Conservation (phyloP, 2,888 invertebrate species). For the Philereme transversata region DNA sequence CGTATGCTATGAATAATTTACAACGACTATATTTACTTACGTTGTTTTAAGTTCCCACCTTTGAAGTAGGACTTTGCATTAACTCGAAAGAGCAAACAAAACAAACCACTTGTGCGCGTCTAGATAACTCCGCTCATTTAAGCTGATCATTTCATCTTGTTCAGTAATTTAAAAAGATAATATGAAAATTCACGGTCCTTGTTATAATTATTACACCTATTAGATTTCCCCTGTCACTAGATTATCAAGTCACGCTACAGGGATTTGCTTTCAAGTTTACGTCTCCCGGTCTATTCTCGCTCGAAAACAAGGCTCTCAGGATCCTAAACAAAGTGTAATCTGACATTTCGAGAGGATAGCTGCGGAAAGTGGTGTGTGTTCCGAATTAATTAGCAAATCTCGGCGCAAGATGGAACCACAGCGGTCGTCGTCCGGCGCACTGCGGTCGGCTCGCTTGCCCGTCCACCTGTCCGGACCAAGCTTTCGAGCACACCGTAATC, state of each 20-base stretch:
- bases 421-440: constrained; percentile 45
- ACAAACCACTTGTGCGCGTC: neutral
- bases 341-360: constrained; percentile 39
- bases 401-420: constrained; percentile 59
- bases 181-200: constrained; percentile 21
- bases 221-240: constrained; percentile 21
- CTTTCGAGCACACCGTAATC: constrained; percentile 54
- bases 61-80: constrained; percentile 15
- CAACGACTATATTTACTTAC: constrained; percentile 26
- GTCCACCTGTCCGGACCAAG: constrained; percentile 60
- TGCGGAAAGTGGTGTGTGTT: constrained; percentile 51
- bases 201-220: constrained; percentile 23
- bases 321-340: constrained; percentile 29
- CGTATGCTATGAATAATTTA: constrained; percentile 37
- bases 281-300: constrained; percentile 28
- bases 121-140: constrained; percentile 7
- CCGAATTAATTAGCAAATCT: constrained; percentile 71
- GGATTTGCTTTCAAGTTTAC: constrained; percentile 52
- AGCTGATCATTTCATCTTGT: constrained; percentile 3
- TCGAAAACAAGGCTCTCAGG: constrained; percentile 27
- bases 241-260: constrained; percentile 39
- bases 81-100: constrained; percentile 7
- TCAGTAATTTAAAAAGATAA: constrained; percentile 14
- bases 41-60: constrained; percentile 28
- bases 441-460: constrained; percentile 48